These are phyloP conservation scores for Cotesia congregata DNA, from an alignment of 2,888 invertebrate genomes.

Conservation along the genomic window DNA sequence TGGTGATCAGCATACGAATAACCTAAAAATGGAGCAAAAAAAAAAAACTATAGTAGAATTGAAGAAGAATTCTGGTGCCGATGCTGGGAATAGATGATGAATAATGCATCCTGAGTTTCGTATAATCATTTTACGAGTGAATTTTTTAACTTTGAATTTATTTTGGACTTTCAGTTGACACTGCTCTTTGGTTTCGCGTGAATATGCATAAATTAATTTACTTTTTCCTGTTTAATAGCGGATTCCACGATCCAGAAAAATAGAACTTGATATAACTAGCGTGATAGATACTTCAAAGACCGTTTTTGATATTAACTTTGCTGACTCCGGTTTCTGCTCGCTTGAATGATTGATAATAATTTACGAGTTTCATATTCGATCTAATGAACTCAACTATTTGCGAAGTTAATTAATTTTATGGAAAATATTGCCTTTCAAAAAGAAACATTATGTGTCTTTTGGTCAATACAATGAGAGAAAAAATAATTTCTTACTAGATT, in stretches of 20 bases:
- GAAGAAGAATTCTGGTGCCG: conserved; percentile 10
- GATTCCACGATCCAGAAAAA: not conserved
- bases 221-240: not conserved
- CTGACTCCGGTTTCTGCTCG: not conserved
- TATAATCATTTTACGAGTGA: not conserved
- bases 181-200: not conserved
- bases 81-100: conserved; percentile 13
- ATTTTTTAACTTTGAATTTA: conserved; percentile 6
- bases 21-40: not conserved
- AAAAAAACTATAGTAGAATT: not conserved
- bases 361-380: not conserved
- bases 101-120: conserved; percentile 10
- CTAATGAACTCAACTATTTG: no score
- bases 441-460: no score
- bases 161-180: not conserved
- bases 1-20: not conserved
- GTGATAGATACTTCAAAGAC: not conserved
- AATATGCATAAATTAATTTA: not conserved
- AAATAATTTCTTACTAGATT: no score
- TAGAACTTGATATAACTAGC: no score
- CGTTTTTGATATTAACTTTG: not conserved
- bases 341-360: not conserved
- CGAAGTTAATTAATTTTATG: no score
- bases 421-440: no score
- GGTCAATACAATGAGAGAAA: no score